Base-by-base conservation (phyloP, 2,888 invertebrate species). In the Dasypogon diadema region DNA sequence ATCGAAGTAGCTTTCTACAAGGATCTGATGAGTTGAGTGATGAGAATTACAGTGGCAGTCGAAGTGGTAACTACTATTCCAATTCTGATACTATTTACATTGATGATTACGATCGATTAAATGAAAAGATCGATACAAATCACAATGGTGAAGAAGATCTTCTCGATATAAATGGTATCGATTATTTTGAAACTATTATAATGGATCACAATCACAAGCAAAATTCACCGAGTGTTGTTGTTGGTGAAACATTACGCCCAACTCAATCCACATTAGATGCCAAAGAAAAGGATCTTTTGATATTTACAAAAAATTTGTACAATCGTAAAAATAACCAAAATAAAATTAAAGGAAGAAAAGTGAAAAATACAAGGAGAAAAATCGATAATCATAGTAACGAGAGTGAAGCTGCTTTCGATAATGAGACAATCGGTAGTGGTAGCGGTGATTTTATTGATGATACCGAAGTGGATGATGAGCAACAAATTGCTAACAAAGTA, bases 41-140 rank as follows among this genome's bases (percentile, higher is more conserved):
- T 24, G 42, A 37, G 22, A 65, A 37, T 21, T 37, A 10, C 46
- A 65, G 22, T 24, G 46, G 37, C 2, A 46, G 75, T 22, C 55
- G 26, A 3, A 60, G 30, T 2, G 76, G 70, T 18, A 77, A 76
- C 73, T 58, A 42, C 26, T 76, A 58, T 24, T 30, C 70, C 21
- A 79, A 78, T 60, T 54, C 74, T 5, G 80, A 80, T 21, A 80
- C 79, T 2, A 81, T 82, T 63, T 81, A 81, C 26, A 81, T 81
- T 58, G 81, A 82, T 68, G 82, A 82, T 42, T 79, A 79, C 48
- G 81, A 81, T 24, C 78, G 78, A 22, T 65, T 77, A 2, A 63
- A 75, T 30, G 78, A 75, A n/a, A 78, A 75, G 12, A 68, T 74
- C 4, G 79, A 80, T 26, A 26, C 54, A 8, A 12, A 42, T 10